phyloP scores from a whole-genome alignment of 2,888 invertebrate species.

The Macroteleia sp. region DNA sequence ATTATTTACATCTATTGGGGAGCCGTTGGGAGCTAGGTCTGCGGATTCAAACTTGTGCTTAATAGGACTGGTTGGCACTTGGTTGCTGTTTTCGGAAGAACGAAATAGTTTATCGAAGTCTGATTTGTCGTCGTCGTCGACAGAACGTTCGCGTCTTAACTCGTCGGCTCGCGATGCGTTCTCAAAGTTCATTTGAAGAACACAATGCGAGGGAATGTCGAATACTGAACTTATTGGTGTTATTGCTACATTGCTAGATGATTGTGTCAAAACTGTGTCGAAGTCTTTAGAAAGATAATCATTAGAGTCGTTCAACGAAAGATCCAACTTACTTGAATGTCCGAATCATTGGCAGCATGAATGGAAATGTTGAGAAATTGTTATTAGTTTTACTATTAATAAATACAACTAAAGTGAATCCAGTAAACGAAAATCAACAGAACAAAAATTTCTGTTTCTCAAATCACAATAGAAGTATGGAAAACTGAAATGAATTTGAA shows the following conservation, averaged over 20 bases:
- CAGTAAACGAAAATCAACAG: too few relatives aligned
- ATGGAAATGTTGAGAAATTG: constrained; percentile 60
- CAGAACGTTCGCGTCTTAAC: constrained; percentile 47
- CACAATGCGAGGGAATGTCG: constrained; percentile 46
- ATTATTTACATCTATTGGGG: constrained; percentile 8
- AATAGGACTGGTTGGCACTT: constrained; percentile 74
- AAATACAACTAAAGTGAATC: too few relatives aligned
- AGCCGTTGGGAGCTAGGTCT: constrained; percentile 31
- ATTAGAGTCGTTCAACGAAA: constrained; percentile 76
- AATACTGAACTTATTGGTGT: constrained; percentile 84
- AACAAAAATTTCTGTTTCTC: too few relatives aligned
- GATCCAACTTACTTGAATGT: constrained; percentile 80
- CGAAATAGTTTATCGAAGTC: constrained; percentile 76
- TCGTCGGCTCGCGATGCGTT: constrained; percentile 50
- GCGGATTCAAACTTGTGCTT: constrained; percentile 87
- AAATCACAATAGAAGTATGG: too few relatives aligned
- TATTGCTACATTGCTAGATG: constrained; percentile 85
- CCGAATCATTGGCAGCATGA: constrained; percentile 67
- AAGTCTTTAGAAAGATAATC: constrained; percentile 78
- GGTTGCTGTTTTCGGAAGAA: constrained; percentile 77
- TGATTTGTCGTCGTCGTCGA: constrained; percentile 73
- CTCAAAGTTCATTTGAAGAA: constrained; percentile 48
- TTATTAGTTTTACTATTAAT: constrained; percentile 11
- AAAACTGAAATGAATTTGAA: too few relatives aligned
- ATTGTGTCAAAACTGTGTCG: constrained; percentile 85